Conservation (phyloP, 2,797 vertebrate genomes). For the Coregonus sp. region DNA sequence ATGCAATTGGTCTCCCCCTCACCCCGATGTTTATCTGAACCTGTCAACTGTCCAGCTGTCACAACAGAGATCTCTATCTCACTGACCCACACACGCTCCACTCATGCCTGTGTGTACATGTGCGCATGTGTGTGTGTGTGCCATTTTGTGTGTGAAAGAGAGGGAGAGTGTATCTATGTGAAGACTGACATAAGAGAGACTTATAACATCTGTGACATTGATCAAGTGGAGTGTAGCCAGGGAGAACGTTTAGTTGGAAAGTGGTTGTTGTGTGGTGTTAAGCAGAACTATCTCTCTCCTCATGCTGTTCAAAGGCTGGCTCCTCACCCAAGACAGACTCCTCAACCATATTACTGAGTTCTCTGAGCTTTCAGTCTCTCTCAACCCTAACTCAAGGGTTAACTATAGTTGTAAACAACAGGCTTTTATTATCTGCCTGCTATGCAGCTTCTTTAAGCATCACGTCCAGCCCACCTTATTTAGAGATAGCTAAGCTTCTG, state of each 20-base stretch:
- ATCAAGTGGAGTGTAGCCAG: slow-evolving; percentile 61
- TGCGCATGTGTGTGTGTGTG: neutral
- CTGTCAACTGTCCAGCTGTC: slow-evolving; percentile 78
- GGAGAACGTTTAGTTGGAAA: slow-evolving; percentile 49
- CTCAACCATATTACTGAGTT: no score
- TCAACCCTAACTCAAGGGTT: neutral
- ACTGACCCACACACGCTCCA: slow-evolving; percentile 55
- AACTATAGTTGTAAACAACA: slow-evolving; percentile 15
- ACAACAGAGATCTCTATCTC: slow-evolving; percentile 74
- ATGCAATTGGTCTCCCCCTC: slow-evolving; percentile 62
- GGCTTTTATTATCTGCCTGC: slow-evolving; percentile 25
- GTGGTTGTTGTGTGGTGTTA: no score
- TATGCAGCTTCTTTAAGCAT: slow-evolving; percentile 2
- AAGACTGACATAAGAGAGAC: slow-evolving; percentile 49
- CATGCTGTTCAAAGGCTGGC: slow-evolving; percentile 8
- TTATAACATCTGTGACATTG: slow-evolving; percentile 60
- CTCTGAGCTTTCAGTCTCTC: neutral
- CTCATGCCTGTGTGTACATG: slow-evolving; percentile 32
- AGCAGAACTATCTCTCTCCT: slow-evolving; percentile 11
- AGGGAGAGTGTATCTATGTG: slow-evolving; percentile 13
- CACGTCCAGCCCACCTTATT: slow-evolving; percentile 35
- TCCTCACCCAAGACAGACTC: neutral
- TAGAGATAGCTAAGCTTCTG: slow-evolving; percentile 25
- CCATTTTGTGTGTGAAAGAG: no score
- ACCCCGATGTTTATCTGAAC: slow-evolving; percentile 71